Evolutionary conservation across 1,140 invertebrate genomes (phyloP).

Genomic region (Palaemon carinicauda): DNA sequence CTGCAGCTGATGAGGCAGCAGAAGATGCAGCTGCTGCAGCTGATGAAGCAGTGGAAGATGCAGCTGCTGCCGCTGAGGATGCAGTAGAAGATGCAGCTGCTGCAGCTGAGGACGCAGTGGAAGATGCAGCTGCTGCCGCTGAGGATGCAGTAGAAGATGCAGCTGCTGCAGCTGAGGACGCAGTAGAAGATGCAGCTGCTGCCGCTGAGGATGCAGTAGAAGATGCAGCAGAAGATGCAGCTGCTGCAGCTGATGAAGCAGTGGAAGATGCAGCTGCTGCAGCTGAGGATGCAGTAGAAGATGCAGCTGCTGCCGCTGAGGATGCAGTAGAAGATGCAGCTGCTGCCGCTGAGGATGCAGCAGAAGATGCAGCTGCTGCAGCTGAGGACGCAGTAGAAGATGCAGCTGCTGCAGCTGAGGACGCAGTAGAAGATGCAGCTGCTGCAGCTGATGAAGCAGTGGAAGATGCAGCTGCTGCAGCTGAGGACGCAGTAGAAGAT

Average conservation of each 20-base stretch:
- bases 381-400: background rate
- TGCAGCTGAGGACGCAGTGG: constrained; percentile 5
- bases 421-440: background rate
- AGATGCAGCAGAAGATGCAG: background rate
- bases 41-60: background rate
- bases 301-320: background rate
- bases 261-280: background rate
- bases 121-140: background rate
- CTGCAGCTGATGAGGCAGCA: background rate
- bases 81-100: background rate
- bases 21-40: background rate
- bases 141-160: constrained; percentile 4
- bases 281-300: background rate
- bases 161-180: background rate
- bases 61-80: background rate
- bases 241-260: background rate
- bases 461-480: background rate
- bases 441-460: background rate
- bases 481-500: background rate
- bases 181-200: background rate
- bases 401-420: background rate
- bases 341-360: background rate
- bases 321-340: background rate
- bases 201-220: background rate
- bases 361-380: background rate